Evolutionary conservation across 1,140 invertebrate genomes (phyloP).

Genomic region (Drosophila rufa): DNA sequence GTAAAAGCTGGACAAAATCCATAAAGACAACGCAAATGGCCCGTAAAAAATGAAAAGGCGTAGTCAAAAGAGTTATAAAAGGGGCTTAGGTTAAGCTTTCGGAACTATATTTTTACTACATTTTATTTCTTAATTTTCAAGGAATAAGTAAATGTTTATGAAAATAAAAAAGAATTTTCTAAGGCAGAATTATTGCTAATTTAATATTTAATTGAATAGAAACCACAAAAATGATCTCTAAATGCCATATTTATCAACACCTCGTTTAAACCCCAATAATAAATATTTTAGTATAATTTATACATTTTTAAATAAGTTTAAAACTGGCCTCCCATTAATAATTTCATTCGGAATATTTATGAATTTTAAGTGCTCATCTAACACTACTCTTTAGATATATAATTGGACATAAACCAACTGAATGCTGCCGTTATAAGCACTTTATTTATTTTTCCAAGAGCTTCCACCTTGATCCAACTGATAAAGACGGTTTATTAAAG

Average conservation of each 20-base stretch:
- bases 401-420: not conserved
- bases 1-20: constrained; percentile 57
- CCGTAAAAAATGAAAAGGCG: constrained; percentile 53
- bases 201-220: not conserved
- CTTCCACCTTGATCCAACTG: not conserved
- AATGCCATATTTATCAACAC: not conserved
- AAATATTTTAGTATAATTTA: not conserved
- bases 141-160: too few species aligned
- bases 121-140: not conserved
- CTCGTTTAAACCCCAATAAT: not conserved
- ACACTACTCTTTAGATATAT: not conserved
- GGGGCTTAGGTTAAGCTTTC: not conserved
- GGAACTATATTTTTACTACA: not conserved
- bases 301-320: not conserved
- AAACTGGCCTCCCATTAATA: not conserved
- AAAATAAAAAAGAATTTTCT: too few species aligned
- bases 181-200: not conserved
- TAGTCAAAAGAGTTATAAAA: not conserved
- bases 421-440: not conserved
- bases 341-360: not conserved
- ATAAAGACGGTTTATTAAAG: constrained; percentile 19
- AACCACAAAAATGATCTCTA: accelerated
- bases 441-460: constrained; percentile 19
- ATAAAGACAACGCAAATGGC: constrained; percentile 76
- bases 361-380: not conserved